phyloP scores from a whole-genome alignment of 2,113 vertebrate species.

The Plestiodon gilberti region DNA sequence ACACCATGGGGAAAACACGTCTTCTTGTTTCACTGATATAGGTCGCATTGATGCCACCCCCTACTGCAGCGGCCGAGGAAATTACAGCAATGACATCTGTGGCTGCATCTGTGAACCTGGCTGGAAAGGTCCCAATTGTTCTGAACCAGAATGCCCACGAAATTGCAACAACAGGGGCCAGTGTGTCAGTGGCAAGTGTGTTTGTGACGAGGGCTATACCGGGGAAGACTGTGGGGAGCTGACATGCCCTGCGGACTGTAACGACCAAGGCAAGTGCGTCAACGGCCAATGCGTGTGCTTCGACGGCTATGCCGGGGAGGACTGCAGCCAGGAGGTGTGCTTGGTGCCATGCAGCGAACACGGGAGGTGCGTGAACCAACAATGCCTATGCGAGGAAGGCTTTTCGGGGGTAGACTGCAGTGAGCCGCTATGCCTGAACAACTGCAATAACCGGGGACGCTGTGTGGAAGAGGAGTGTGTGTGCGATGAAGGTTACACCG shows the following conservation, averaged over 20 bases:
- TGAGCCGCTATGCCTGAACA: slow-evolving; percentile 87
- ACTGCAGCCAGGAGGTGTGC: slow-evolving; percentile 89
- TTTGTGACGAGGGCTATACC: slow-evolving; percentile 84
- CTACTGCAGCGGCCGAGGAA: slow-evolving; percentile 91
- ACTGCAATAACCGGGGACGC: slow-evolving; percentile 88
- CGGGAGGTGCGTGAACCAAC: slow-evolving; percentile 85
- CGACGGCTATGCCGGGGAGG: slow-evolving; percentile 85
- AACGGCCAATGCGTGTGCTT: slow-evolving; percentile 90
- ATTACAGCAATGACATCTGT: slow-evolving; percentile 86
- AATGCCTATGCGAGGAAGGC: slow-evolving; percentile 88
- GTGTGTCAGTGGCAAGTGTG: slow-evolving; percentile 80
- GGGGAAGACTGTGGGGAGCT: slow-evolving; percentile 88
- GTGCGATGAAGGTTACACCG: slow-evolving; percentile 91
- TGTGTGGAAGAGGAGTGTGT: slow-evolving; percentile 91
- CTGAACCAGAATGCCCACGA: slow-evolving; percentile 64
- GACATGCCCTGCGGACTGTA: slow-evolving; percentile 89
- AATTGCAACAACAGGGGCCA: slow-evolving; percentile 70
- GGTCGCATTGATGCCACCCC: slow-evolving; percentile 89
- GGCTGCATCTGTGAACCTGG: slow-evolving; percentile 79
- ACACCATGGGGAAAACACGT: fast-evolving
- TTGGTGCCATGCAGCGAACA: slow-evolving; percentile 82
- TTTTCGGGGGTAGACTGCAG: slow-evolving; percentile 87
- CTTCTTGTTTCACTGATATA: slow-evolving; percentile 46
- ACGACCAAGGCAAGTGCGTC: slow-evolving; percentile 93
- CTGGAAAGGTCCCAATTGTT: slow-evolving; percentile 83